phyloP scores from a whole-genome alignment of 2,888 invertebrate genomes.

The Rhagium mordax region DNA sequence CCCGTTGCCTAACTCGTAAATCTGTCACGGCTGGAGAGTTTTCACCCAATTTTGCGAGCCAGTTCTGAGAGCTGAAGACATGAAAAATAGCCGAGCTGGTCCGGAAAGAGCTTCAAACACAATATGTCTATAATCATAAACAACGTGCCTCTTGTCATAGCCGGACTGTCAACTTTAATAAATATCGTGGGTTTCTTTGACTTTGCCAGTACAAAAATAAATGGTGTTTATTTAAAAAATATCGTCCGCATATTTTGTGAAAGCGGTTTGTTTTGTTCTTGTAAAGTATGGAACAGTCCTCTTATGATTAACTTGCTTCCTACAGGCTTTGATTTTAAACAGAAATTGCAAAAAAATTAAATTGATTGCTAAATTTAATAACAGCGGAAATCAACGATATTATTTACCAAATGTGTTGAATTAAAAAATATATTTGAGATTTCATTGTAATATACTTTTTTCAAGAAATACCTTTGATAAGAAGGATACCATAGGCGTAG shows the following conservation, averaged over 20 bases:
- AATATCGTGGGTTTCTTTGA: background rate
- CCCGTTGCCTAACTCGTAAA: slow-evolving; percentile 7
- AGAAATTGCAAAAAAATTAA: too few relatives aligned
- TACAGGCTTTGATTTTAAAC: too few relatives aligned
- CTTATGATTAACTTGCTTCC: too few relatives aligned
- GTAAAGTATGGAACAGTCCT: background rate
- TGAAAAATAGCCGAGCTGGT: slow-evolving; percentile 6
- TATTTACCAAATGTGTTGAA: too few relatives aligned
- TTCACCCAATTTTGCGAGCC: slow-evolving; percentile 20
- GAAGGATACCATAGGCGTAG: too few relatives aligned
- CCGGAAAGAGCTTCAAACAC: slow-evolving; percentile 20
- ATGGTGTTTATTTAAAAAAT: background rate
- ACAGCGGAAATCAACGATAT: too few relatives aligned
- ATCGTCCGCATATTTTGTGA: background rate
- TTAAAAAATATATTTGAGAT: too few relatives aligned
- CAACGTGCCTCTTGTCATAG: slow-evolving; percentile 15
- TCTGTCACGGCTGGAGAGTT: slow-evolving; percentile 6
- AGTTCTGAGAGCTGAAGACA: slow-evolving; percentile 4
- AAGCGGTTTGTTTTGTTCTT: background rate
- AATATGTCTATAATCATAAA: slow-evolving; percentile 8
- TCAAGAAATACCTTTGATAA: too few relatives aligned
- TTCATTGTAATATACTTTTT: too few relatives aligned
- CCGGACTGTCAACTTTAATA: slow-evolving; percentile 8
- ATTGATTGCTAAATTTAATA: too few relatives aligned
- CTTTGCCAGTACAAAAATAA: background rate